Conservation (phyloP, 2,888 invertebrate genomes). For the Caenorhabditis japonica region DNA sequence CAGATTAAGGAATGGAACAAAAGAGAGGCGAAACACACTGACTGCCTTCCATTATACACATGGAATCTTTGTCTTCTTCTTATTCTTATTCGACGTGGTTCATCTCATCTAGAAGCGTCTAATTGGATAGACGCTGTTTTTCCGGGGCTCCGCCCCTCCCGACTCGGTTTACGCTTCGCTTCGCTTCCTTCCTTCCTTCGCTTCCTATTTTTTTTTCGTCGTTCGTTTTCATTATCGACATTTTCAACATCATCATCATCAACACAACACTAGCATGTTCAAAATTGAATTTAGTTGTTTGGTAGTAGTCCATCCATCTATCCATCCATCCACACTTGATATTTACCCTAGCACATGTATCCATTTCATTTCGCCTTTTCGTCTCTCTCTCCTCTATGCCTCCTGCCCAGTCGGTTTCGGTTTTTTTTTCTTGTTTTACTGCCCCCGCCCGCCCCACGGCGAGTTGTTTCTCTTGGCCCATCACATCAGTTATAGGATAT, state of each 20-base stretch:
- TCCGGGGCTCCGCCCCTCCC: slow-evolving; percentile 19
- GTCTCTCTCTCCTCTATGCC: slow-evolving; percentile 18
- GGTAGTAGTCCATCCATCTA: slow-evolving; percentile 8
- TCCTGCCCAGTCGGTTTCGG: too few relatives aligned
- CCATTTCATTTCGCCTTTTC: slow-evolving; percentile 37
- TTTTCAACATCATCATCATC: not conserved
- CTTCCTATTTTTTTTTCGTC: slow-evolving; percentile 12
- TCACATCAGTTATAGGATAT: slow-evolving; percentile 24
- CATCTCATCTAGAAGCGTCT: slow-evolving; percentile 8
- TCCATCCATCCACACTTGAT: slow-evolving; percentile 27
- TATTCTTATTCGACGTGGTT: not conserved
- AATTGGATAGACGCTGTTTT: slow-evolving; percentile 28
- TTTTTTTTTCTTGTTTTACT: slow-evolving; percentile 5
- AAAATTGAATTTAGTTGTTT: slow-evolving; percentile 25
- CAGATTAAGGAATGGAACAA: slow-evolving; percentile 21
- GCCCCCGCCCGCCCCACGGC: slow-evolving; percentile 17
- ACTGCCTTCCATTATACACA: too few relatives aligned
- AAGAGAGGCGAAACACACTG: slow-evolving; percentile 14
- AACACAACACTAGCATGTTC: not conserved
- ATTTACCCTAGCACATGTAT: slow-evolving; percentile 49
- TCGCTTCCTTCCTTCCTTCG: slow-evolving; percentile 1
- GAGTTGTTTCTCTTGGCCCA: slow-evolving; percentile 15
- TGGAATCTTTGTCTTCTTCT: slow-evolving; percentile 4
- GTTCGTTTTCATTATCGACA: not conserved
- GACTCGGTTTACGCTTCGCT: slow-evolving; percentile 12